phyloP scores from a whole-genome alignment of 2,113 vertebrate genomes.

The Colius striatus region DNA sequence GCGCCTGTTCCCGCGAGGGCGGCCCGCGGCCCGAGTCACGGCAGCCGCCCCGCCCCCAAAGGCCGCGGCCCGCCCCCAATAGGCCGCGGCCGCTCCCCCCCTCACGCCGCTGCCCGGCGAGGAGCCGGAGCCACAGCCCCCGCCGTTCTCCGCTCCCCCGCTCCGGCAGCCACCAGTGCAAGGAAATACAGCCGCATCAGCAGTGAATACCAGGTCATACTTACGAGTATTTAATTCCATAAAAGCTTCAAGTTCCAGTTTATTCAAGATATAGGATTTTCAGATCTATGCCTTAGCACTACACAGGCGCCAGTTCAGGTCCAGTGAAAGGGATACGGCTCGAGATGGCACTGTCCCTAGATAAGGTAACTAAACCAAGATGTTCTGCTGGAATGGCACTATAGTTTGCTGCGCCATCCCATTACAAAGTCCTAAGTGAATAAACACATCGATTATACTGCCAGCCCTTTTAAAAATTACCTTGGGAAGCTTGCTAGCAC shows the following conservation, averaged over 20 bases:
- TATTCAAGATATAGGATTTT: background rate
- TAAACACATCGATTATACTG: accelerated
- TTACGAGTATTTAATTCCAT: accelerated
- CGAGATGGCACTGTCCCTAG: no score
- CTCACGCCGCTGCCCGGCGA: no score
- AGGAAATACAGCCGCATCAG: background rate
- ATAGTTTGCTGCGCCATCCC: accelerated
- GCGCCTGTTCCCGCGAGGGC: background rate
- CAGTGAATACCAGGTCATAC: accelerated
- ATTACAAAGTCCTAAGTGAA: accelerated
- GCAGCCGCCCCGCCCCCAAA: background rate
- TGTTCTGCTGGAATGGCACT: accelerated
- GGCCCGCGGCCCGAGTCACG: background rate
- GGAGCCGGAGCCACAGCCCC: no score
- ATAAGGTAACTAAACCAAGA: accelerated
- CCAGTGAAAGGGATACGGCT: background rate
- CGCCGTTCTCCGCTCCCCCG: background rate
- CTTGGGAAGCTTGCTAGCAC: background rate
- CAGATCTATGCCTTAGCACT: background rate
- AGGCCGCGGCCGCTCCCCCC: no score
- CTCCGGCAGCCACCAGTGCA: no score
- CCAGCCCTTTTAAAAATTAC: accelerated
- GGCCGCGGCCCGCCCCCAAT: no score
- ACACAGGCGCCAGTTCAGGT: background rate
- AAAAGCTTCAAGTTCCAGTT: background rate